Evolutionary conservation across 1,140 invertebrate genomes (phyloP), one percentile per base, ranked within the genome.

Genomic region (Muscidifurax raptorellus): DNA sequence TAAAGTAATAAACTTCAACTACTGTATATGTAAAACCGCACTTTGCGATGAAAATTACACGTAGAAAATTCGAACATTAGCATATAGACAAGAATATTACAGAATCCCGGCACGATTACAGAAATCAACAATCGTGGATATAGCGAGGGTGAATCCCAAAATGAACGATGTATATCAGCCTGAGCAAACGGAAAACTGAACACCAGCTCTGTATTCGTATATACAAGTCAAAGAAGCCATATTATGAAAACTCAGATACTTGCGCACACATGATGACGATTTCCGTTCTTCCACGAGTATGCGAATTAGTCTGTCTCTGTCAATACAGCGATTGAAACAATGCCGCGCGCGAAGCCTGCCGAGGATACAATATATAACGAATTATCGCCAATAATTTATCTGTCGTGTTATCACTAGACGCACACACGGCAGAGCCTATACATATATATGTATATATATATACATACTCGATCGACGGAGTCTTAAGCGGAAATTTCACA

Each of bases 311-410:
- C 74, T 47, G 18, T 32, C 36, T 59, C 27, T 22, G 64, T 77
- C 30, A 83, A 83, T 69, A 27, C 6, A 59, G 36, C 67, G 59
- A 69, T 67, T 83, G 36, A 13, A 78, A 83, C 67, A 83, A 83
- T 76, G 59, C 47, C 74, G 72, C 30, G n/a, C 44, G 52, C 52
- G 47, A 59, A 44, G 25, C 22, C 18, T 40, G 25, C 30, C 44
- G 30, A 27, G n/a, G 40, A 30, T 78, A 83, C 40, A 78, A 83
- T n/a, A n/a, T n/a, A n/a, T 69, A 40, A 67, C 28, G 74, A 83
- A 83, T 78, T 78, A 83, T 83, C 74, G 36, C 72, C 40, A 83
- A 83, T 83, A 74, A 71, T 69, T 83, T 83, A 83, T 83, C 82
- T 77, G 59, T 10, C 69, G 52, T 10, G 64, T 69, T 83, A 83